These are phyloP conservation scores for Vipera ursinii DNA, from an alignment of 2,797 vertebrate species.

Conservation along the genomic window DNA sequence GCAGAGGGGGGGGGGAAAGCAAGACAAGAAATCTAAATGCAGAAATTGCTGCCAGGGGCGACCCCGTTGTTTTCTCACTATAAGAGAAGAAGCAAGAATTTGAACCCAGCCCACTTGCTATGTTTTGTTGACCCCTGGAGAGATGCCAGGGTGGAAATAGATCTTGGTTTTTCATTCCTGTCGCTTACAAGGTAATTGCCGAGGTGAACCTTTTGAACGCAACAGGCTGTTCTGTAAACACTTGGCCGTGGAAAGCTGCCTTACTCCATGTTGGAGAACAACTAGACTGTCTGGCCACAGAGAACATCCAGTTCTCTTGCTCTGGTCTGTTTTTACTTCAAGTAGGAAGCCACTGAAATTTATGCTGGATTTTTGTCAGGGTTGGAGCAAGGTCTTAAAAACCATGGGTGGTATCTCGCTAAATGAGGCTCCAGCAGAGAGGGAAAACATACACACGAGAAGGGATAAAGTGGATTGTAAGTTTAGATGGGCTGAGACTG, in stretches of 20 bases:
- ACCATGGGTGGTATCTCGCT: not conserved
- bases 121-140: slow-evolving; percentile 39
- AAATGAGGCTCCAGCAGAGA: not conserved
- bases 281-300: not conserved
- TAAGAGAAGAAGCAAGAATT: slow-evolving; percentile 36
- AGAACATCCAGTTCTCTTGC: not conserved
- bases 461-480: not conserved
- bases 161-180: slow-evolving; percentile 11
- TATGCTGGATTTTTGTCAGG: not conserved
- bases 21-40: not conserved
- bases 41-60: not conserved
- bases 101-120: slow-evolving; percentile 31
- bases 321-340: not conserved
- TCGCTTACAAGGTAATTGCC: slow-evolving; percentile 62
- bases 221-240: slow-evolving; percentile 49
- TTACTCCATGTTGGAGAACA: slow-evolving; percentile 36
- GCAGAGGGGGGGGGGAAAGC: not conserved
- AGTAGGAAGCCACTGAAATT: too few relatives aligned
- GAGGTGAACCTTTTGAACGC: slow-evolving; percentile 57
- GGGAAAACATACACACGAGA: not conserved
- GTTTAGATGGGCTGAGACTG: not conserved
- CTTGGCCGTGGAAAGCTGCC: not conserved
- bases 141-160: slow-evolving; percentile 55
- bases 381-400: not conserved
- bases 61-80: slow-evolving; percentile 2